Evolutionary conservation across 2,888 invertebrate genomes (phyloP).

Genomic region (Rhingia rostrata): DNA sequence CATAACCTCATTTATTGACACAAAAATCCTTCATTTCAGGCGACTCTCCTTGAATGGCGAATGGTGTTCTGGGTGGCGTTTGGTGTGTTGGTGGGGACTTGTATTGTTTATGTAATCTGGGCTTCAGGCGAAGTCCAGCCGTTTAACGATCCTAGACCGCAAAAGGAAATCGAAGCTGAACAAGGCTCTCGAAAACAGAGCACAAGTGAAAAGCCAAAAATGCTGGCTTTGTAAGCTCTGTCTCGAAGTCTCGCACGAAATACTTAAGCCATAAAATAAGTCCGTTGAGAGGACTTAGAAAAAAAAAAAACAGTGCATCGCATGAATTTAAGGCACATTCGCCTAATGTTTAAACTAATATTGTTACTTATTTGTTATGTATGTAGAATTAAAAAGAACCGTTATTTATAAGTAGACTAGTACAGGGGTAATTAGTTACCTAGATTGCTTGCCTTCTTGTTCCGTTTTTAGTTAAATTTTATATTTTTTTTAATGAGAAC

Average conservation of each 20-base stretch:
- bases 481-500: conserved; percentile 7
- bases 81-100: conserved; percentile 87
- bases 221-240: conserved; percentile 24
- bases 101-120: conserved; percentile 87
- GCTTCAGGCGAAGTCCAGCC: conserved; percentile 89
- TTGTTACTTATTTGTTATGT: conserved; percentile 32
- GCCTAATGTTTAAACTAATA: conserved; percentile 35
- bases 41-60: conserved; percentile 88
- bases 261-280: conserved; percentile 40
- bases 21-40: conserved; percentile 80
- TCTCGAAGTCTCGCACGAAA: conserved; percentile 44
- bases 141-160: conserved; percentile 86
- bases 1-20: not conserved
- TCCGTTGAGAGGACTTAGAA: conserved; percentile 29
- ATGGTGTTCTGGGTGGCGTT: conserved; percentile 92
- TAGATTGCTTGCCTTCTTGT: conserved; percentile 57
- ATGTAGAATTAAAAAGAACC: conserved; percentile 25
- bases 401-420: conserved; percentile 35
- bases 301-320: not conserved
- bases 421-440: conserved; percentile 24
- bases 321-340: conserved; percentile 61
- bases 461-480: conserved; percentile 28
- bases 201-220: not conserved
- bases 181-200: conserved; percentile 37
- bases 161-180: conserved; percentile 69